These are phyloP conservation scores for Caenorhabditis briggsae DNA, from an alignment of 1,140 invertebrate species.

Conservation along the genomic window DNA sequence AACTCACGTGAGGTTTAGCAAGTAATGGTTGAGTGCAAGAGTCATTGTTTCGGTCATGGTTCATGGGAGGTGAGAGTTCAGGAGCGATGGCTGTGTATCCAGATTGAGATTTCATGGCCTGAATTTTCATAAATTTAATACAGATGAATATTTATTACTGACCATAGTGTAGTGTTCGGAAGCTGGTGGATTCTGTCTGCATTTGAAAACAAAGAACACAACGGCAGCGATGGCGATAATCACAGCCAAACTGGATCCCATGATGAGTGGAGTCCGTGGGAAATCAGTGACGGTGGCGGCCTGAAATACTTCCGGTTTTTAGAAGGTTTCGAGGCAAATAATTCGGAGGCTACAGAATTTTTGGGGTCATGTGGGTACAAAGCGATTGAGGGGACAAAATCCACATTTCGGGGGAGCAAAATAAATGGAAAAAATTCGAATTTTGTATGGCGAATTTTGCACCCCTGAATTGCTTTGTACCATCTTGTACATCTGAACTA, in stretches of 20 bases:
- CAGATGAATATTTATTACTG: background rate
- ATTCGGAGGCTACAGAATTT: too few species aligned
- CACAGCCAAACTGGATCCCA: slow-evolving; percentile 65
- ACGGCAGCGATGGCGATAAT: slow-evolving; percentile 69
- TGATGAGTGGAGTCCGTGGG: slow-evolving; percentile 68
- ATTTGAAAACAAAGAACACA: slow-evolving; percentile 71
- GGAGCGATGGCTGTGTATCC: slow-evolving; percentile 71
- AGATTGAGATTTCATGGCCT: slow-evolving; percentile 57
- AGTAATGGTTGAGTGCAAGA: slow-evolving; percentile 59
- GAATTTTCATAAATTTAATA: slow-evolving; percentile 9
- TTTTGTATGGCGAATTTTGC: too few species aligned
- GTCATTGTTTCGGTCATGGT: slow-evolving; percentile 42
- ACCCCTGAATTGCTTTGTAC: too few species aligned
- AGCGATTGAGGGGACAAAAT: too few species aligned
- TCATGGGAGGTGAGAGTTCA: slow-evolving; percentile 69
- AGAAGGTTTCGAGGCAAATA: too few species aligned
- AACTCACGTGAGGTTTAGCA: slow-evolving; percentile 57
- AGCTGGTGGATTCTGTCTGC: slow-evolving; percentile 59
- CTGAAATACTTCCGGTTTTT: background rate
- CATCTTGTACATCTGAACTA: too few species aligned
- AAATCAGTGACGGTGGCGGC: slow-evolving; percentile 63
- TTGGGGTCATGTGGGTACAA: too few species aligned
- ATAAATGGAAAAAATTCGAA: too few species aligned
- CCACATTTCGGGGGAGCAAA: too few species aligned
- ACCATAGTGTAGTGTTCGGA: slow-evolving; percentile 69